Percentiles rank a stretch among this genome's conserved stretches.
Conservation (phyloP, 2,113 vertebrate genomes). For the Spermophilus dauricus region DNA sequence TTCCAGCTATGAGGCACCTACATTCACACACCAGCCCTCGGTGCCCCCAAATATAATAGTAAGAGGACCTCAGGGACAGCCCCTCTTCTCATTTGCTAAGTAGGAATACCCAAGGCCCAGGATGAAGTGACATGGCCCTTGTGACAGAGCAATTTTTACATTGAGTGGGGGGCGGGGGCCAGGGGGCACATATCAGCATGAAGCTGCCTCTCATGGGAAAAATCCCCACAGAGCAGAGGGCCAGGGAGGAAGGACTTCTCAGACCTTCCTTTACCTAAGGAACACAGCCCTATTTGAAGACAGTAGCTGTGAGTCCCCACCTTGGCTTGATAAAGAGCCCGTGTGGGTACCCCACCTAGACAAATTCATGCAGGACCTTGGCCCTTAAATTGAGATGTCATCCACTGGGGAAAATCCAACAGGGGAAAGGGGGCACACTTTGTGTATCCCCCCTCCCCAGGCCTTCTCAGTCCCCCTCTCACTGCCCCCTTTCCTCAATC, state of each 20-base stretch:
- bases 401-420: neutral
- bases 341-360: neutral
- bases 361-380: neutral
- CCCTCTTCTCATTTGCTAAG: neutral
- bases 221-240: too few relatives aligned
- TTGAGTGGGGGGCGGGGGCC: too few relatives aligned
- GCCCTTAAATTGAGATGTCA: too few relatives aligned
- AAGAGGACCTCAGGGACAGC: neutral
- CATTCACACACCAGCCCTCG: neutral
- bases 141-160: neutral
- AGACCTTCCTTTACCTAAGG: too few relatives aligned
- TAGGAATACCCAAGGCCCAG: neutral
- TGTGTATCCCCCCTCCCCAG: neutral
- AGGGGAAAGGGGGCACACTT: too few relatives aligned
- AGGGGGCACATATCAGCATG: too few relatives aligned
- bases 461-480: neutral
- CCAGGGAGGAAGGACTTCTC: neutral
- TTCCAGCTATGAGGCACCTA: neutral
- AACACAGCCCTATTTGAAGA: neutral
- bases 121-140: too few relatives aligned
- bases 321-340: neutral
- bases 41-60: neutral
- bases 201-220: too few relatives aligned
- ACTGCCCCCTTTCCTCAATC: neutral
- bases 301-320: too few relatives aligned